Conservation (phyloP, 2,113 vertebrate species). For the Amphiprion percula region DNA sequence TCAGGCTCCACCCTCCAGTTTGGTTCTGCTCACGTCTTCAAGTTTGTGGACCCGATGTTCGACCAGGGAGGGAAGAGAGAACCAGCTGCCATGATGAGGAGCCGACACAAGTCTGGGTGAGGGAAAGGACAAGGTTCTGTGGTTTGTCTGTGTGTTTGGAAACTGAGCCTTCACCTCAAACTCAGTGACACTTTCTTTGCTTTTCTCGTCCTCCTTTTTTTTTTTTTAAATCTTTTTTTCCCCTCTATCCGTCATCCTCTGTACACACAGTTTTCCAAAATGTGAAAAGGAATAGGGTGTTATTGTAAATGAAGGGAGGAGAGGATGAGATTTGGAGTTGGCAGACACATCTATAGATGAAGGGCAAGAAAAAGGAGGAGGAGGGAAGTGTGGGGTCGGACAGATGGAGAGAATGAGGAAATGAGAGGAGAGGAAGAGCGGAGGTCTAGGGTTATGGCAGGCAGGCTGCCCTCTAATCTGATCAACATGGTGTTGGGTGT, state of each 20-base stretch:
- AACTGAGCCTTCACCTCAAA: too few species aligned
- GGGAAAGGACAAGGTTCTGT: conserved; percentile 1
- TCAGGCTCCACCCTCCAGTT: conserved; percentile 96
- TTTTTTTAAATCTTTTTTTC: background rate
- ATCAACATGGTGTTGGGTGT: conserved; percentile 79
- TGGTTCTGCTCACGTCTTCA: conserved; percentile 93
- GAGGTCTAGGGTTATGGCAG: conserved; percentile 72
- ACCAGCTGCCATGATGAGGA: conserved; percentile 86
- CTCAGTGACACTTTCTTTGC: too few species aligned
- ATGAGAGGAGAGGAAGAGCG: conserved; percentile 66
- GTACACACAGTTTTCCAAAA: background rate
- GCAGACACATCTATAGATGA: conserved; percentile 51
- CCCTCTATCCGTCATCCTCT: conserved; percentile 5
- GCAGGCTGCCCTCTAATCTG: conserved; percentile 81
- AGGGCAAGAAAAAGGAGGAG: conserved; percentile 34
- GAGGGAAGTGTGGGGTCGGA: conserved; percentile 31
- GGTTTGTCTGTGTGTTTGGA: conserved; percentile 1
- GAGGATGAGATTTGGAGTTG: conserved; percentile 65
- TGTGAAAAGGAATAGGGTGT: conserved; percentile 14
- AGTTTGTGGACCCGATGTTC: conserved; percentile 97
- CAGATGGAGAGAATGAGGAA: conserved; percentile 37
- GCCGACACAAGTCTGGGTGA: conserved; percentile 92
- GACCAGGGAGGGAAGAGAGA: conserved; percentile 93
- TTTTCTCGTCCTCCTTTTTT: too few species aligned
- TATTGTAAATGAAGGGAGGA: conserved; percentile 35